Percentiles rank a stretch among this genome's conserved stretches.
Conservation (phyloP, 2,888 invertebrate species). For the Dryobota labecula region DNA sequence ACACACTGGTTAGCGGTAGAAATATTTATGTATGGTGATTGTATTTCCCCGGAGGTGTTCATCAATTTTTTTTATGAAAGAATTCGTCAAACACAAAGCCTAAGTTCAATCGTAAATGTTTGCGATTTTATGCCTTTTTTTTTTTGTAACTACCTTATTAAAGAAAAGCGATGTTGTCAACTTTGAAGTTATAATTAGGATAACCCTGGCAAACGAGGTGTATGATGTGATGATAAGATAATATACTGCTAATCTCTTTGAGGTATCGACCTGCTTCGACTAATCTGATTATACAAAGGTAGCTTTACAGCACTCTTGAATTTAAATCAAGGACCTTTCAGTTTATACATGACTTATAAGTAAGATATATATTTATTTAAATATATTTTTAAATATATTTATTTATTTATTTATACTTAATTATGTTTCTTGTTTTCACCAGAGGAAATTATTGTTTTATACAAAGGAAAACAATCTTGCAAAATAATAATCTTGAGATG, state of each 20-base stretch:
- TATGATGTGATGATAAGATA: no score
- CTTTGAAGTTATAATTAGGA: slow-evolving; percentile 3
- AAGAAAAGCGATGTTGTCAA: neutral
- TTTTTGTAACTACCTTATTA: neutral
- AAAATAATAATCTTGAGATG: neutral
- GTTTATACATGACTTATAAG: neutral
- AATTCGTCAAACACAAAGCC: neutral
- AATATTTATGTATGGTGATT: neutral
- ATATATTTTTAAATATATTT: no score
- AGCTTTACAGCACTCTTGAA: neutral
- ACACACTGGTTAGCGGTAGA: neutral
- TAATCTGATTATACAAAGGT: slow-evolving; percentile 26
- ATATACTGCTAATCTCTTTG: slow-evolving; percentile 10
- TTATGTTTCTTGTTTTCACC: neutral
- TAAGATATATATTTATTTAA: no score
- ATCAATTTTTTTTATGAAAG: neutral
- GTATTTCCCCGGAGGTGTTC: neutral
- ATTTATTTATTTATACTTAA: no score
- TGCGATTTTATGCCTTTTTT: neutral
- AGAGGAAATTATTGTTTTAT: neutral
- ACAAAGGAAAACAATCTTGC: neutral
- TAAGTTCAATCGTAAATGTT: no score
- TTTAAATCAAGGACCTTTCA: slow-evolving; percentile 7
- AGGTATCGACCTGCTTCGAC: neutral
- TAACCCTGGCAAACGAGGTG: neutral